Evolutionary conservation across 2,888 invertebrate genomes (phyloP).

Genomic region (Pseudococcus jackbeardsleyi): DNA sequence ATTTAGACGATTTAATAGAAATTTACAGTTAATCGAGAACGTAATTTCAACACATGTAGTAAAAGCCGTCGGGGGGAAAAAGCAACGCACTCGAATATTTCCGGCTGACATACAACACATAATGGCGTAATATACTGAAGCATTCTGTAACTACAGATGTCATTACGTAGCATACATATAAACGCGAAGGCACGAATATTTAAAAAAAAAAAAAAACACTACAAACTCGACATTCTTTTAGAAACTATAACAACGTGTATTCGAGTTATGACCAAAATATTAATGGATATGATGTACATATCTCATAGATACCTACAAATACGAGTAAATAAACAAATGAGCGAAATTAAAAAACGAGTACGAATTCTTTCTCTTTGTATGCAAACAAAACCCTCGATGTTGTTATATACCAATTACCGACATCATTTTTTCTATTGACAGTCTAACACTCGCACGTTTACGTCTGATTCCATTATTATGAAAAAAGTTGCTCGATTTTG

Average conservation of each 20-base stretch:
- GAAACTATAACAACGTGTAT: not conserved
- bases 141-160: slow-evolving; percentile 15
- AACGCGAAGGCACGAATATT: slow-evolving; percentile 5
- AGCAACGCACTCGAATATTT: not conserved
- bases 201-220: not conserved
- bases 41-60: slow-evolving; percentile 1
- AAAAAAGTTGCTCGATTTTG: not conserved
- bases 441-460: not conserved
- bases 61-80: not conserved
- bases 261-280: not conserved
- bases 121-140: slow-evolving; percentile 31
- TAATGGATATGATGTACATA: not conserved
- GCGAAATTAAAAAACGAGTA: not conserved
- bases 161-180: not conserved
- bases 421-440: not conserved
- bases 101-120: not conserved
- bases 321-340: not conserved
- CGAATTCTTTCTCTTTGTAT: not conserved
- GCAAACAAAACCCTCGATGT: not conserved
- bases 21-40: slow-evolving; percentile 41
- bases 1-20: slow-evolving; percentile 9
- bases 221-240: not conserved
- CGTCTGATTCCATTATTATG: not conserved
- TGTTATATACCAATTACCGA: not conserved
- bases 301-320: not conserved